Conservation (phyloP, 2,888 invertebrate species). For the Pachycephus smyrnensis region DNA sequence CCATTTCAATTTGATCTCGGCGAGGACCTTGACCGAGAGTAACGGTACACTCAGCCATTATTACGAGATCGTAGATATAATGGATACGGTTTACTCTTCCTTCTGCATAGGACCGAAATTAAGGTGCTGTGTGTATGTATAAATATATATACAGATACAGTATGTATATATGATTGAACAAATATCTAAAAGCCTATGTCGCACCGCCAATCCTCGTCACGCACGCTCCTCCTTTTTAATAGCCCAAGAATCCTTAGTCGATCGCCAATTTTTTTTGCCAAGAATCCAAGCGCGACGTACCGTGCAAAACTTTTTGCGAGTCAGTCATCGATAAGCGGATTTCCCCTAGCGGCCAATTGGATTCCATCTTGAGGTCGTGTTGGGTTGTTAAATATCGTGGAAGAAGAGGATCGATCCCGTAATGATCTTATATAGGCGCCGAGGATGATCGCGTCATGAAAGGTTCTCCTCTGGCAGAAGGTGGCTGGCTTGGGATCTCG, state of each 20-base stretch:
- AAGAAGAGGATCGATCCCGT: background rate
- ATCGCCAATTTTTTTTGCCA: background rate
- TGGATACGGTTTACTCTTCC: slow-evolving; percentile 6
- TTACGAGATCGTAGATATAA: slow-evolving; percentile 42
- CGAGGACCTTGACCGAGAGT: slow-evolving; percentile 58
- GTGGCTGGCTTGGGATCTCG: slow-evolving; percentile 32
- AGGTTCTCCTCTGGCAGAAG: slow-evolving; percentile 17
- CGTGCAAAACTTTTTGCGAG: slow-evolving; percentile 2
- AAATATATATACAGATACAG: background rate
- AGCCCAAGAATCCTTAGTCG: background rate
- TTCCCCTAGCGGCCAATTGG: background rate
- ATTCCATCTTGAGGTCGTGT: background rate
- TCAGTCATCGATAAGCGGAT: background rate
- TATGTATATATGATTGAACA: background rate
- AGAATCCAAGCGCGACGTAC: background rate
- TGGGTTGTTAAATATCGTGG: background rate
- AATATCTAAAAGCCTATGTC: background rate
- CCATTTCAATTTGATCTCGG: slow-evolving; percentile 47
- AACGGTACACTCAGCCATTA: slow-evolving; percentile 48
- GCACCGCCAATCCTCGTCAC: background rate
- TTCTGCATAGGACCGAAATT: slow-evolving; percentile 2
- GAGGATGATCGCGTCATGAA: background rate
- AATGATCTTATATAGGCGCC: background rate
- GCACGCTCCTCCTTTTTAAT: slow-evolving; percentile 1
- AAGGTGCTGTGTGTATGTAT: background rate